Evolutionary conservation across 2,113 vertebrate species (phyloP).

Genomic region (Phycodurus eques): DNA sequence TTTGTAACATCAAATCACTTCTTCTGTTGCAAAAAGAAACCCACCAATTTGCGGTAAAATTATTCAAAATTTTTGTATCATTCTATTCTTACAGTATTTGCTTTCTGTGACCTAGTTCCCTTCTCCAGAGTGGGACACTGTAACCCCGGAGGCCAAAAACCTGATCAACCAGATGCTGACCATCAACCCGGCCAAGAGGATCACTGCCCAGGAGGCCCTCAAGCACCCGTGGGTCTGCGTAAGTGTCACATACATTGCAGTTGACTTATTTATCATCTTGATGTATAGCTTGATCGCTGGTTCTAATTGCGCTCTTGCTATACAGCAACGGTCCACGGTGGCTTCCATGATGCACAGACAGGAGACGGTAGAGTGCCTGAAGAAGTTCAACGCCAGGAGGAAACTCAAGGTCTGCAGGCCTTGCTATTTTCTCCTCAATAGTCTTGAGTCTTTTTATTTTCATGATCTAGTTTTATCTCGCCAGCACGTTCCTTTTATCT

Average conservation of each 20-base stretch:
- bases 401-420: conserved; percentile 84
- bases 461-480: background rate
- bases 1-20: background rate
- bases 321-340: conserved; percentile 95
- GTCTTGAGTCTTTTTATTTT: background rate
- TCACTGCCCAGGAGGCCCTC: conserved; percentile 94
- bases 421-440: background rate
- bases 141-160: conserved; percentile 96
- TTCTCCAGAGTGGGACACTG: conserved; percentile 95
- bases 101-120: conserved; percentile 77
- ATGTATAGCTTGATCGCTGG: background rate
- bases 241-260: conserved; percentile 70
- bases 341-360: conserved; percentile 99
- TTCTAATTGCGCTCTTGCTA: background rate
- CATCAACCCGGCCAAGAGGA: conserved; percentile 96
- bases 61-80: background rate
- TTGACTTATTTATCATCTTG: background rate
- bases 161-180: conserved; percentile 99
- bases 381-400: conserved; percentile 96
- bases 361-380: conserved; percentile 96
- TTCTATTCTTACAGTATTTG: too few relatives aligned
- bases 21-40: background rate
- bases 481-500: too few relatives aligned
- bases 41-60: background rate
- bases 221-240: conserved; percentile 99